A percentile compares a stretch with the other conserved stretches of the same genome.
phyloP scores from a whole-genome alignment of 1,140 invertebrate genomes.

The Luehdorfia chinensis region DNA sequence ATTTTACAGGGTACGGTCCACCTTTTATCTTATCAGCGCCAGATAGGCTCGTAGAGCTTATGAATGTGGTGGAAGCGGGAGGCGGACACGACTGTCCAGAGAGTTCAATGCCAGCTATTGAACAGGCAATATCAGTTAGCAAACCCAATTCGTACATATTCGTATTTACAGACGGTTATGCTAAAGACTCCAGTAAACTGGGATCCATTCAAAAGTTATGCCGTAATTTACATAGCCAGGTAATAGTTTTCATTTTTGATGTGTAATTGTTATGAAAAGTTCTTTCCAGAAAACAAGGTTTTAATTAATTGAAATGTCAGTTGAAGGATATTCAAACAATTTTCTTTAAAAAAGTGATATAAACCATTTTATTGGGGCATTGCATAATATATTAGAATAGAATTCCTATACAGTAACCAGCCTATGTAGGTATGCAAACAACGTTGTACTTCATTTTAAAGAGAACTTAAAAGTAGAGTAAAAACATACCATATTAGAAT shows the following conservation, averaged over 20 bases:
- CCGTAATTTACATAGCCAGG: slow-evolving; percentile 1
- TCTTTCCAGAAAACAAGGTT: slow-evolving; percentile 17
- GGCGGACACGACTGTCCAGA: slow-evolving; percentile 82
- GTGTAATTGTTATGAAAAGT: too few species aligned
- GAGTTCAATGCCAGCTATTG: slow-evolving; percentile 79
- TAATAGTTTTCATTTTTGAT: background rate
- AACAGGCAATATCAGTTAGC: slow-evolving; percentile 78
- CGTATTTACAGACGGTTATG: slow-evolving; percentile 80
- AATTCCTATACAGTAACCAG: too few species aligned
- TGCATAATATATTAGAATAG: too few species aligned
- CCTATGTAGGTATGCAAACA: too few species aligned
- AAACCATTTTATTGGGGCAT: too few species aligned
- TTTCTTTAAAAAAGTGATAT: background rate
- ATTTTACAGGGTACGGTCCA: slow-evolving; percentile 28
- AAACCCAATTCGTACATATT: slow-evolving; percentile 80
- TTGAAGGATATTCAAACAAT: too few species aligned
- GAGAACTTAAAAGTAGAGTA: too few species aligned
- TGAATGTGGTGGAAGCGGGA: slow-evolving; percentile 74
- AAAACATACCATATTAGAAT: too few species aligned
- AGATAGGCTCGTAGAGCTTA: slow-evolving; percentile 31
- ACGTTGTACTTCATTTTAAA: too few species aligned
- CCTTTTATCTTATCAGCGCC: slow-evolving; percentile 20
- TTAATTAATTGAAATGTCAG: slow-evolving; percentile 17
- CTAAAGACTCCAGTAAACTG: background rate
- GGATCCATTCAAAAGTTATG: background rate